Evolutionary conservation across 2,888 invertebrate genomes (phyloP).

Genomic region (Dynastes grantii): DNA sequence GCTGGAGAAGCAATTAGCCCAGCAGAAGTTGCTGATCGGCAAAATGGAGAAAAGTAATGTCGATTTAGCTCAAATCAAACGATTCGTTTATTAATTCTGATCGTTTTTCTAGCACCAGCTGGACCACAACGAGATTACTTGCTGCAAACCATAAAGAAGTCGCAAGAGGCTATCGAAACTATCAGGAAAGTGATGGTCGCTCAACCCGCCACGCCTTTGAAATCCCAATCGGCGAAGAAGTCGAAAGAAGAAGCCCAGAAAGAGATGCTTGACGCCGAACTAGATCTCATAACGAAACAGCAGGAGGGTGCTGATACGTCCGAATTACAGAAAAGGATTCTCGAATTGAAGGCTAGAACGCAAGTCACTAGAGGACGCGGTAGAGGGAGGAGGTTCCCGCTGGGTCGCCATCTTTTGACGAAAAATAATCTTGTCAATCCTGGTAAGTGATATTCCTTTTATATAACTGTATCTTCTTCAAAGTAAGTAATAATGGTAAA

Average conservation of each 20-base stretch:
- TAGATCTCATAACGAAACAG: constrained; percentile 92
- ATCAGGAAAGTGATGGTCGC: constrained; percentile 79
- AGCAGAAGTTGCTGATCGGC: constrained; percentile 88
- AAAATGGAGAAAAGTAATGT: constrained; percentile 82
- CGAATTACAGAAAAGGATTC: constrained; percentile 83
- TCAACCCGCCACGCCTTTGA: constrained; percentile 56
- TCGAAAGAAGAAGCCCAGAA: constrained; percentile 88
- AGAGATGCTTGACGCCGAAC: constrained; percentile 91
- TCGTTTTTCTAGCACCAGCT: constrained; percentile 70
- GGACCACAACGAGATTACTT: constrained; percentile 85
- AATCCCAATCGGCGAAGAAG: constrained; percentile 72
- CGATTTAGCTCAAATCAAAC: background rate
- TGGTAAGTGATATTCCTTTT: background rate
- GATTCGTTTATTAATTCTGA: background rate
- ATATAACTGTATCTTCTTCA: too few species aligned
- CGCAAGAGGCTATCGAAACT: constrained; percentile 88
- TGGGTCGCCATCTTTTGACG: constrained; percentile 64
- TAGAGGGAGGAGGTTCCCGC: constrained; percentile 66
- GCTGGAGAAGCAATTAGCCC: constrained; percentile 90
- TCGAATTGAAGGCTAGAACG: constrained; percentile 77
- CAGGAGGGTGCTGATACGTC: constrained; percentile 91
- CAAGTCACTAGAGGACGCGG: constrained; percentile 65
- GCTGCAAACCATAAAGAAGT: constrained; percentile 85
- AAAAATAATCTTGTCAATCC: constrained; percentile 67
- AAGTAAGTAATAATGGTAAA: too few species aligned